Percentiles rank a stretch among this genome's conserved stretches.
Conservation (phyloP, 2,888 invertebrate species). For the Leptinotarsa haldemani region DNA sequence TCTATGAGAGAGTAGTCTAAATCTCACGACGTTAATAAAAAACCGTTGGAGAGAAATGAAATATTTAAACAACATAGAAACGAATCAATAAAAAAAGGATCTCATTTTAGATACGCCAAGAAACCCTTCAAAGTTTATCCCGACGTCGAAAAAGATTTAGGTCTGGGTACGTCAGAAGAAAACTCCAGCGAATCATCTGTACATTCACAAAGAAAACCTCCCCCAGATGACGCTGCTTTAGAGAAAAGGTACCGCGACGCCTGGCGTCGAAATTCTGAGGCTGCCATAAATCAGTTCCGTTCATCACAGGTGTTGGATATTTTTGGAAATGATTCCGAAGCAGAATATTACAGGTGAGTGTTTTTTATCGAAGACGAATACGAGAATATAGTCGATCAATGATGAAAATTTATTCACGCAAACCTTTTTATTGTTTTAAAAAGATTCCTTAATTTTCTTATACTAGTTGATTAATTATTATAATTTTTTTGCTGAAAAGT, state of each 20-base stretch:
- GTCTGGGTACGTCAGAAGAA: conserved; percentile 86
- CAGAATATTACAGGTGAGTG: conserved; percentile 67
- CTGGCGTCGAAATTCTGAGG: conserved; percentile 75
- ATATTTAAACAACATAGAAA: too few species aligned
- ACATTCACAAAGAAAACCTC: conserved; percentile 75
- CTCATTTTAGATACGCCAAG: conserved; percentile 55
- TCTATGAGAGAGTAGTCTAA: too few species aligned
- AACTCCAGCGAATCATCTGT: conserved; percentile 86
- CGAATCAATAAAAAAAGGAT: too few species aligned
- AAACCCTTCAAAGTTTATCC: conserved; percentile 70
- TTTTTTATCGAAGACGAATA: conserved; percentile 16
- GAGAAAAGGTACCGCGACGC: conserved; percentile 75
- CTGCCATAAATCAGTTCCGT: conserved; percentile 70
- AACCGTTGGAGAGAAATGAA: too few species aligned
- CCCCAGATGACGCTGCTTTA: conserved; percentile 69
- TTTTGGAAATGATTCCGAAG: conserved; percentile 74
- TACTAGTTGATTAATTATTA: too few species aligned
- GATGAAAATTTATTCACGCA: too few species aligned
- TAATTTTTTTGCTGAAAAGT: too few species aligned
- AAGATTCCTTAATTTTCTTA: too few species aligned
- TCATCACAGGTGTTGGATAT: conserved; percentile 75
- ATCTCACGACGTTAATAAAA: too few species aligned
- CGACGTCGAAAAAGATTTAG: conserved; percentile 80
- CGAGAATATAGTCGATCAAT: too few species aligned
- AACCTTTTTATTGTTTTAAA: too few species aligned